Evolutionary conservation across 2,113 vertebrate genomes (phyloP).

Genomic region (Pelusios castaneus): DNA sequence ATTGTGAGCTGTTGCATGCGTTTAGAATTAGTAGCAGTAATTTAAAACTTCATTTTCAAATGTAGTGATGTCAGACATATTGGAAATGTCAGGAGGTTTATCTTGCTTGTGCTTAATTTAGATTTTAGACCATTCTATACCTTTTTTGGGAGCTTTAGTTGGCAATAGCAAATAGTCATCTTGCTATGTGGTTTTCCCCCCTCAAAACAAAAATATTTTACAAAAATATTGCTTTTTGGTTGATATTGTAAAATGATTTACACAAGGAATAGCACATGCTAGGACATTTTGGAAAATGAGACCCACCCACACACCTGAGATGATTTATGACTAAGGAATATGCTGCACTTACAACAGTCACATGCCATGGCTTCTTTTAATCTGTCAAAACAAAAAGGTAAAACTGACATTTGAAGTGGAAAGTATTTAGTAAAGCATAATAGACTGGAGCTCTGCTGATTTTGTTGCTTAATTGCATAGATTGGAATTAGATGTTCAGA

Average conservation of each 20-base stretch:
- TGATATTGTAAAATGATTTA: neutral
- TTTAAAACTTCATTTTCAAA: neutral
- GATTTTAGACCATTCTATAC: neutral
- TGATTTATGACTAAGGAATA: accelerated
- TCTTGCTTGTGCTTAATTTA: neutral
- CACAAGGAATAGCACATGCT: neutral
- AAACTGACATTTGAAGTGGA: neutral
- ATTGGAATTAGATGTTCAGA: neutral
- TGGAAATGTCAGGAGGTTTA: neutral
- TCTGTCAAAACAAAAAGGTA: neutral
- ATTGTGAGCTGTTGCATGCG: too few relatives aligned
- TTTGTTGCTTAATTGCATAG: neutral
- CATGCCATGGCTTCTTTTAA: neutral
- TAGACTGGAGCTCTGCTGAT: neutral
- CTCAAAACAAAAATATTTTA: too few relatives aligned
- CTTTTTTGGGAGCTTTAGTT: neutral
- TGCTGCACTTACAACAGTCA: neutral
- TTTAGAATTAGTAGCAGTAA: neutral
- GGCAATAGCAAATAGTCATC: neutral
- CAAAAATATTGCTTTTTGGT: neutral
- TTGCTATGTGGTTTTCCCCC: too few relatives aligned
- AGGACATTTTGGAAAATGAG: accelerated
- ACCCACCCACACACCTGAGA: neutral
- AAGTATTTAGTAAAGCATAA: neutral
- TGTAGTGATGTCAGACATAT: neutral